Evolutionary conservation across 1,140 invertebrate species (phyloP).

Genomic region (Myzus persicae): DNA sequence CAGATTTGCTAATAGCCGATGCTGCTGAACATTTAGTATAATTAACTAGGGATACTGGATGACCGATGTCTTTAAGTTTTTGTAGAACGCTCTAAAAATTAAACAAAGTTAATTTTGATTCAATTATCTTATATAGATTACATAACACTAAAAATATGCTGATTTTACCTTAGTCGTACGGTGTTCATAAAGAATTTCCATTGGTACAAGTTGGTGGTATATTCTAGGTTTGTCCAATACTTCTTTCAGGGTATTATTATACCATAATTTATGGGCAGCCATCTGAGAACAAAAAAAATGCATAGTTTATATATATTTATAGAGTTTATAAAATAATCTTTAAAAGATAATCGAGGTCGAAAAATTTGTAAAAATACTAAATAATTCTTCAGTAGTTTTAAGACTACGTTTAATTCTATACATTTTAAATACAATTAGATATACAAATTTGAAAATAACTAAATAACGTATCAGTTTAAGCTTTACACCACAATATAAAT

Average conservation of each 20-base stretch:
- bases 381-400: no score
- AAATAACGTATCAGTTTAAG: no score
- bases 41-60: constrained; percentile 23
- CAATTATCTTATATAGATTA: background rate
- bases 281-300: constrained; percentile 69
- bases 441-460: no score
- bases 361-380: no score
- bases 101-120: background rate
- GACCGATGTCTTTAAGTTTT: constrained; percentile 51
- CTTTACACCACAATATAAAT: no score
- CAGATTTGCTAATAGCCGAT: constrained; percentile 56
- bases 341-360: no score
- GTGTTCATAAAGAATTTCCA: constrained; percentile 81
- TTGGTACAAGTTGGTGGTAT: constrained; percentile 93
- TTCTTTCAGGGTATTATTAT: constrained; percentile 83
- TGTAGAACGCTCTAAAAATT: constrained; percentile 57
- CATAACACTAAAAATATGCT: background rate
- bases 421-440: no score
- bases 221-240: constrained; percentile 87
- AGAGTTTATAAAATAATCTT: background rate
- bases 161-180: constrained; percentile 72
- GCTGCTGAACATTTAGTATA: constrained; percentile 45
- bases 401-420: no score
- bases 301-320: background rate
- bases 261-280: constrained; percentile 83